phyloP scores from a whole-genome alignment of 1,140 invertebrate species.

The fruit fly (Drosophila melanogaster) region Release_6_plus_ISO1_MT NC_004354.4:15108001-15108500 shows the following conservation, averaged over 20 bases:
- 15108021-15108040: conserved; percentile 15
- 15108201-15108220: conserved; percentile 28
- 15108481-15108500: not conserved
- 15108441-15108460: not conserved
- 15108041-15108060: conserved; percentile 6
- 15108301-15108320: not conserved
- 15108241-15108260: not conserved
- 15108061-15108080: conserved; percentile 13
- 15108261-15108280: conserved; percentile 3
- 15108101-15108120: conserved; percentile 37
- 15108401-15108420: not conserved
- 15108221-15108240: conserved; percentile 2
- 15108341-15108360: conserved; percentile 35
- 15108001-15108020: conserved; percentile 7
- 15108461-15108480: not conserved
- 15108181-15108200: conserved; percentile 1
- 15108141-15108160: conserved; percentile 10
- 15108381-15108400: not conserved
- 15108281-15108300: conserved; percentile 1
- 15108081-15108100: conserved; percentile 27
- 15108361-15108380: conserved; percentile 41
- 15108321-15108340: conserved; percentile 22
- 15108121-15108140: conserved; percentile 10
- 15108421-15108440: not conserved
- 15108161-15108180: conserved; percentile 23